Evolutionary conservation across 2,797 vertebrate species (phyloP).

Genomic region (Halcyon leucocephala): DNA sequence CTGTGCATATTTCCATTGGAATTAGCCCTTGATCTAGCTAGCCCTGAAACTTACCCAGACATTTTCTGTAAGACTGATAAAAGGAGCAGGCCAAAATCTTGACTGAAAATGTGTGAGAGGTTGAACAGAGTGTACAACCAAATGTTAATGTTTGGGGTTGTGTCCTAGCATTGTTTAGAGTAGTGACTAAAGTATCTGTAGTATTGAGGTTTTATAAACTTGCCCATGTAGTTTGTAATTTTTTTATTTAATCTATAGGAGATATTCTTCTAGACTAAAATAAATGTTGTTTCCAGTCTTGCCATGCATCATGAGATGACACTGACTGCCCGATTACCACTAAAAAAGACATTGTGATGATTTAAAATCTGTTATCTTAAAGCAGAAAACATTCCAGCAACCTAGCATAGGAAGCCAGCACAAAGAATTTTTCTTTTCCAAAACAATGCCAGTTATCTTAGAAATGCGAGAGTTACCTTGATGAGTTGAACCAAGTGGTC

Average conservation of each 20-base stretch:
- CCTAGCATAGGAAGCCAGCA: not conserved
- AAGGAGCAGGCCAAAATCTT: not conserved
- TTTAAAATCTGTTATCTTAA: not conserved
- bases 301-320: not conserved
- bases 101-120: not conserved
- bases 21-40: not conserved
- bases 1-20: not conserved
- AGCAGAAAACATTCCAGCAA: not conserved
- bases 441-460: not conserved
- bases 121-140: not conserved
- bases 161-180: not conserved
- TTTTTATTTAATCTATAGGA: not conserved
- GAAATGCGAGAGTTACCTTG: not conserved
- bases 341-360: not conserved
- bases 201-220: not conserved
- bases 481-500: not conserved
- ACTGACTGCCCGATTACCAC: not conserved
- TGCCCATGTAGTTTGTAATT: not conserved
- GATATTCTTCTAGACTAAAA: not conserved
- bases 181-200: not conserved
- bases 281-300: not conserved
- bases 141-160: not conserved
- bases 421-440: not conserved
- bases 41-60: not conserved
- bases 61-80: not conserved